A percentile compares a stretch with the other conserved stretches of the same genome.
These are phyloP conservation scores for Cheilosia grossa DNA, from an alignment of 2,888 invertebrate genomes.

Conservation along the genomic window DNA sequence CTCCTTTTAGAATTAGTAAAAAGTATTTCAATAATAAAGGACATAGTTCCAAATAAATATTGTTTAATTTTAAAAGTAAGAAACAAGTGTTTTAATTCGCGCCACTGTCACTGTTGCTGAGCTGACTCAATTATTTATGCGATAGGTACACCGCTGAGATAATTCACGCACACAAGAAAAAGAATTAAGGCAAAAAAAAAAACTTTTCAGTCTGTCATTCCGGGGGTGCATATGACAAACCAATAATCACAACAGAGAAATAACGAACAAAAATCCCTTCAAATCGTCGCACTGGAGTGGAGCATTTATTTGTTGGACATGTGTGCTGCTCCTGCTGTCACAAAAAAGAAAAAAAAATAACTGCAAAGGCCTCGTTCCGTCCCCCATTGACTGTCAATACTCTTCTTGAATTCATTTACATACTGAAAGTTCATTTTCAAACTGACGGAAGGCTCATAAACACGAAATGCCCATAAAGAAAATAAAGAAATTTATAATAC, in stretches of 20 bases:
- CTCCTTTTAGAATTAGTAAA: too few relatives aligned
- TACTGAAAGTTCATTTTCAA: neutral
- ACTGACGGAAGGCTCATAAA: conserved; percentile 49
- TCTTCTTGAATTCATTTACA: neutral
- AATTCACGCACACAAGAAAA: neutral
- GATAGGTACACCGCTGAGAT: conserved; percentile 53
- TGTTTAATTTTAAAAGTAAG: too few relatives aligned
- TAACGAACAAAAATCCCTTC: neutral
- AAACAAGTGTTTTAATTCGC: too few relatives aligned
- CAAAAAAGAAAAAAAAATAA: conserved; percentile 37
- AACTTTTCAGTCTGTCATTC: neutral
- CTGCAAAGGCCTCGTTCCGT: conserved; percentile 43
- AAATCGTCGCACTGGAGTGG: conserved; percentile 5
- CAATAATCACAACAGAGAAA: conserved; percentile 11
- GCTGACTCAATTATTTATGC: conserved; percentile 54
- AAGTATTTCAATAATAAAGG: too few relatives aligned
- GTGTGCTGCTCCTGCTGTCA: conserved; percentile 32
- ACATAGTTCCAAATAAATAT: too few relatives aligned
- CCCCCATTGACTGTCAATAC: conserved; percentile 1
- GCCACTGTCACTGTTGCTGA: conserved; percentile 20
- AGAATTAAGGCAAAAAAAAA: neutral
- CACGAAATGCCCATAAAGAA: conserved; percentile 60
- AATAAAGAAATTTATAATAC: conserved; percentile 48
- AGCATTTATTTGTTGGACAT: conserved; percentile 49
- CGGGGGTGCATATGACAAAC: conserved; percentile 3